Conservation (phyloP, 2,888 invertebrate genomes). For the Cheilosia vernalis region DNA sequence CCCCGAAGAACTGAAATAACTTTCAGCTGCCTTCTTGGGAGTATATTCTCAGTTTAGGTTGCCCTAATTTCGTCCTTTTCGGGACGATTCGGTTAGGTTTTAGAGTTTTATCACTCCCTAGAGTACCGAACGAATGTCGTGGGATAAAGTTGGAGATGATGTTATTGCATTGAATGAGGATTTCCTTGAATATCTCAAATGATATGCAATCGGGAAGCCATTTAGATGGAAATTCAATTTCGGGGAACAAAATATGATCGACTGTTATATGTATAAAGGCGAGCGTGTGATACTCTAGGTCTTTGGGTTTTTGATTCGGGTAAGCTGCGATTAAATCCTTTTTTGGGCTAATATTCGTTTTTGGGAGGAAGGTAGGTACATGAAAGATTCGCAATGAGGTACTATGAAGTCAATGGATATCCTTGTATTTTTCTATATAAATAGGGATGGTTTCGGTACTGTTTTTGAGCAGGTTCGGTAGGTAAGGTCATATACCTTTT, state of each 20-base stretch:
- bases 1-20: slow-evolving; percentile 3
- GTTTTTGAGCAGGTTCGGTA: not conserved
- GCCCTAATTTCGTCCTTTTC: slow-evolving; percentile 48
- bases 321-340: slow-evolving; percentile 59
- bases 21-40: not conserved
- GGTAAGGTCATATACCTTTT: not conserved
- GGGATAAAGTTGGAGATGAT: slow-evolving; percentile 66
- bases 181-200: slow-evolving; percentile 65
- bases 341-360: slow-evolving; percentile 1
- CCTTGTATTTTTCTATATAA: not conserved
- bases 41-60: slow-evolving; percentile 33
- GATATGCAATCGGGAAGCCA: slow-evolving; percentile 61
- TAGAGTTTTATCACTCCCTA: slow-evolving; percentile 56
- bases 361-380: too few relatives aligned
- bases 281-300: not conserved
- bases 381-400: slow-evolving; percentile 39
- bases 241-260: slow-evolving; percentile 2
- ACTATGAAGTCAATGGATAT: slow-evolving; percentile 56
- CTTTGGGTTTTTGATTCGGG: slow-evolving; percentile 27
- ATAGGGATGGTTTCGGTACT: not conserved
- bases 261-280: not conserved
- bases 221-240: slow-evolving; percentile 71
- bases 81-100: not conserved
- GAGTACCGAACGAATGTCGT: slow-evolving; percentile 29
- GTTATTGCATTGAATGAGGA: slow-evolving; percentile 44